These are phyloP conservation scores for Maccullochella peelii DNA, from an alignment of 2,113 vertebrate genomes.

Conservation along the genomic window DNA sequence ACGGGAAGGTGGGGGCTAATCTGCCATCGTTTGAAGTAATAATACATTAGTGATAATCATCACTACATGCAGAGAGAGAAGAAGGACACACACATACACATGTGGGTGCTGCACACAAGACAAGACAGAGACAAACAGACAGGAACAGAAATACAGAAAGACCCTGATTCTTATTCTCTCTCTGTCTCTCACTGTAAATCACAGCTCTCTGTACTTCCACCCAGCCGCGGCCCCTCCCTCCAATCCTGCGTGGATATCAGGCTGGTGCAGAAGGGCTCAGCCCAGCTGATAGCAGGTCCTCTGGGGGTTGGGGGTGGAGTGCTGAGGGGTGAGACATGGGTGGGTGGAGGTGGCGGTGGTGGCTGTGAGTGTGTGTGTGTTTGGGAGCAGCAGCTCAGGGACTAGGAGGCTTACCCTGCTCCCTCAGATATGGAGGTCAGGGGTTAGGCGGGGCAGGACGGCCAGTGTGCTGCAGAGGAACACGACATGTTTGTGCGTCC, in stretches of 20 bases:
- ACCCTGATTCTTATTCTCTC: slow-evolving; percentile 60
- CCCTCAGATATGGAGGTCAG: slow-evolving; percentile 78
- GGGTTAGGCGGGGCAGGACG: slow-evolving; percentile 62
- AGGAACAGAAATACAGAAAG: slow-evolving; percentile 58
- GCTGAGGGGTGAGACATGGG: slow-evolving; percentile 62
- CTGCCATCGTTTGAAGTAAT: slow-evolving; percentile 81
- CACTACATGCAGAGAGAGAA: slow-evolving; percentile 63
- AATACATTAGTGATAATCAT: slow-evolving; percentile 82
- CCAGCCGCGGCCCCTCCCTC: slow-evolving; percentile 69
- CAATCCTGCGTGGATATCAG: slow-evolving; percentile 80
- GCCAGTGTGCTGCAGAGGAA: slow-evolving; percentile 25
- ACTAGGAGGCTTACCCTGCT: slow-evolving; percentile 77
- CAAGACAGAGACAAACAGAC: slow-evolving; percentile 60
- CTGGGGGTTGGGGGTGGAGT: slow-evolving; percentile 73
- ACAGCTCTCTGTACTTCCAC: slow-evolving; percentile 68
- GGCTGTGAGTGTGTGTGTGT: slow-evolving; percentile 7
- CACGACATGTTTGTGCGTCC: slow-evolving; percentile 30
- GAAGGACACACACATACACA: slow-evolving; percentile 40
- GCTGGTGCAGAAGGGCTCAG: slow-evolving; percentile 81
- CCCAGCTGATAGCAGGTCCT: slow-evolving; percentile 82
- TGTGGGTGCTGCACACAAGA: slow-evolving; percentile 44
- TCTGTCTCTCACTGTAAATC: slow-evolving; percentile 76
- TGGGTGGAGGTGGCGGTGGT: slow-evolving; percentile 52
- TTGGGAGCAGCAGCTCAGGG: slow-evolving; percentile 65
- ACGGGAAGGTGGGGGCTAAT: slow-evolving; percentile 71